phyloP scores from a whole-genome alignment of 2,113 vertebrate species.

The Phylloscopus whistleri region DNA sequence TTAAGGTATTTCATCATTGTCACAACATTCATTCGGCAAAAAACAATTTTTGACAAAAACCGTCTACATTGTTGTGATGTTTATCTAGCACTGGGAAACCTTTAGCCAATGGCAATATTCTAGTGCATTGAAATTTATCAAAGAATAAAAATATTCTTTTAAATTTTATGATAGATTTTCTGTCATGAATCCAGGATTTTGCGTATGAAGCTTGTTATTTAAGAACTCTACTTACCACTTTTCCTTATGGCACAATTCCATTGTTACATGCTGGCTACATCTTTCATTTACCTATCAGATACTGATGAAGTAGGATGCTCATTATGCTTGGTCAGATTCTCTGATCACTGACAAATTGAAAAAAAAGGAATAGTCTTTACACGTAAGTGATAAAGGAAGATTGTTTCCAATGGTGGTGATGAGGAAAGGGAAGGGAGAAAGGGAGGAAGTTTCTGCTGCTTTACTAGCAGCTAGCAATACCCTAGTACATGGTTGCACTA shows the following conservation, averaged over 20 bases:
- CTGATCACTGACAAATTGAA: not conserved
- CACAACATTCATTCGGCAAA: not conserved
- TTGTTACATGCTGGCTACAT: not conserved
- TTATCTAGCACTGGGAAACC: not conserved
- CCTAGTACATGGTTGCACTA: not conserved
- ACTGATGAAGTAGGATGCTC: not conserved
- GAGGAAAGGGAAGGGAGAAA: not conserved
- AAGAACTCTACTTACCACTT: not conserved
- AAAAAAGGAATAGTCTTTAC: not conserved
- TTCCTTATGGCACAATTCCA: not conserved
- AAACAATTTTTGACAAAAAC: not conserved
- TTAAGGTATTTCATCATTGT: not conserved
- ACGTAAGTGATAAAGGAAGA: not conserved
- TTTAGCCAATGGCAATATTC: not conserved
- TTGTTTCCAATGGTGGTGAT: not conserved
- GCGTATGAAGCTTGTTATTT: not conserved
- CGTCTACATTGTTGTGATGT: not conserved
- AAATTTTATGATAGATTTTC: conserved; percentile 17
- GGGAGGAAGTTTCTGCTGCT: not conserved
- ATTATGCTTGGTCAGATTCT: not conserved
- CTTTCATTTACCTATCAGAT: not conserved
- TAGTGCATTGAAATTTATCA: not conserved
- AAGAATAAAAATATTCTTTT: not conserved
- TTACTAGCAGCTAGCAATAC: not conserved
- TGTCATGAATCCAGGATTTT: not conserved